phyloP scores from a whole-genome alignment of 2,888 invertebrate species.

The Macroteleia sp. region DNA sequence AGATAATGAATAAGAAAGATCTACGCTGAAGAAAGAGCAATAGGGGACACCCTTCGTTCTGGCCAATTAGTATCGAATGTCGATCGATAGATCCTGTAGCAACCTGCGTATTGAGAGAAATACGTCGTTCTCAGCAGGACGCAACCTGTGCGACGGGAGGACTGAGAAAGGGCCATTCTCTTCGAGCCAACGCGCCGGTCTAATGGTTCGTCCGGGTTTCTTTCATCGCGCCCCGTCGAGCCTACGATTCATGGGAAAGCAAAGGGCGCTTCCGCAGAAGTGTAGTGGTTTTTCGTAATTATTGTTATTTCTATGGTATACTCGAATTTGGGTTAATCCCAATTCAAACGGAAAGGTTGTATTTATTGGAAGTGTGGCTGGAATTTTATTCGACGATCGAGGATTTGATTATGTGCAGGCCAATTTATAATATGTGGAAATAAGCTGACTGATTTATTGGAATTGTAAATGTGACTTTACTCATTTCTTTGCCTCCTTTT shows the following conservation, averaged over 20 bases:
- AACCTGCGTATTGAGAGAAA: conserved; percentile 71
- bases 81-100: conserved; percentile 72
- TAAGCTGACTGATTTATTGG: conserved; percentile 25
- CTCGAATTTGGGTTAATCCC: conserved; percentile 27
- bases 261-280: conserved; percentile 50
- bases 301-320: conserved; percentile 65
- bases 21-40: conserved; percentile 51
- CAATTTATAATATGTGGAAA: conserved; percentile 33
- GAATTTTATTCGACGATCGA: conserved; percentile 6
- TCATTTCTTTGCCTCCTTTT: too few species aligned
- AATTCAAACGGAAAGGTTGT: conserved; percentile 7
- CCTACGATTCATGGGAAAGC: conserved; percentile 75
- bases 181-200: conserved; percentile 61
- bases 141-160: conserved; percentile 72
- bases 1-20: conserved; percentile 59
- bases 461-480: background rate
- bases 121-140: conserved; percentile 71
- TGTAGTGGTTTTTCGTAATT: conserved; percentile 67
- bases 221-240: conserved; percentile 75
- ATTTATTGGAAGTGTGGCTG: conserved; percentile 3
- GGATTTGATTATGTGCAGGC: conserved; percentile 10
- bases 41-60: conserved; percentile 64
- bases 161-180: conserved; percentile 73
- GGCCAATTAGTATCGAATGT: conserved; percentile 82
- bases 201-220: conserved; percentile 75